Base-by-base conservation (phyloP, 2,797 vertebrate species). In the Hypotaenidia philippensis region DNA sequence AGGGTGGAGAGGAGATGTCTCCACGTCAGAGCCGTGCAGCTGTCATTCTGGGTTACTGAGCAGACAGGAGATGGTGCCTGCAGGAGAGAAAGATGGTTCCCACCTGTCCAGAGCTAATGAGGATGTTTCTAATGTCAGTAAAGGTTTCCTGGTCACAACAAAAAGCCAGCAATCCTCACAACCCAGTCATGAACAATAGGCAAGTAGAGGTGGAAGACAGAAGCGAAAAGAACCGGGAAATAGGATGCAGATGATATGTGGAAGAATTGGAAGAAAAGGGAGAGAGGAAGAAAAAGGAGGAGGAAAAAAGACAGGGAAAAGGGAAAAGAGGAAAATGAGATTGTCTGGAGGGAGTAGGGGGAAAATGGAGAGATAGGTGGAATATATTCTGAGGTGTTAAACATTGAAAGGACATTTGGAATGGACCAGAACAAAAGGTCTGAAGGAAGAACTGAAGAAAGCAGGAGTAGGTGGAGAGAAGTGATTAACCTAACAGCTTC, bases 21-120 rank as follows among this genome's bases (percentile, higher is more conserved):
- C 66, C 91, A 94, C 57, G 41, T 94, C 91, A 92, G 87, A 96
- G 93, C 91, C 16, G 71, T 84, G 93, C 83, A 81, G 91, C 96
- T 97, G 97, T 97, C 97, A 92, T 32, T 69, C 49, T 32, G 19
- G 78, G 75, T 97, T 97, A 97, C 70, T n/a, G 77, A 78, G 69
- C 49, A 77, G 96, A 86, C 83, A 95, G 86, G 94, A 94, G 95
- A 97, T 13, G 71, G 66, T 95, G 94, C 97, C 96, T 93, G 72
- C 89, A 96, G 96, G 96, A 92, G 85, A 95, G 71, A 44, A 84
- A 95, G 92, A 97, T 96, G 95, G 64, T 96, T 97, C 95, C 96
- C 96, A 97, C 97, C 96, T 97, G 96, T 96, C 93, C 86, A 75
- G 70, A 92, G 95, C 86, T 97, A 97, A 97, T 97, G 97, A 97